A percentile compares a stretch with the other conserved stretches of the same genome.
Conservation (phyloP, 2,113 vertebrate species). For the Malurus cyaneus region DNA sequence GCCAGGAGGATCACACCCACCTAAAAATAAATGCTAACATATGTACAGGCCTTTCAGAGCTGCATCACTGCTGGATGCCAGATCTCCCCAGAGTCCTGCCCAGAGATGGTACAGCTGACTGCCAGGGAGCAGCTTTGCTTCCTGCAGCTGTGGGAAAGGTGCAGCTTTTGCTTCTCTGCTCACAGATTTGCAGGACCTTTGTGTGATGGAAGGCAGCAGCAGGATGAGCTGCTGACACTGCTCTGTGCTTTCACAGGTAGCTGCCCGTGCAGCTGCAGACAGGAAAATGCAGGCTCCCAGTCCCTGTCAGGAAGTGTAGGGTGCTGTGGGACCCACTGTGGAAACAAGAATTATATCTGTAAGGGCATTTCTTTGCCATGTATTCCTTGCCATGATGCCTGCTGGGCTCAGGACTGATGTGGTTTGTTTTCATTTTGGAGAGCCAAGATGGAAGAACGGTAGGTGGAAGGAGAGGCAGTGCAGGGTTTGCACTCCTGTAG, state of each 20-base stretch:
- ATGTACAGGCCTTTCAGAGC: neutral
- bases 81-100: neutral
- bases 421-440: constrained; percentile 9
- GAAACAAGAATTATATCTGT: neutral
- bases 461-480: neutral
- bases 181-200: neutral
- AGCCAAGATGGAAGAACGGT: neutral
- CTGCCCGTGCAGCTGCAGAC: neutral
- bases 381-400: neutral
- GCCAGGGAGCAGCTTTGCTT: neutral
- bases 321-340: neutral
- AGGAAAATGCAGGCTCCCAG: neutral
- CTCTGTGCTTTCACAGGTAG: neutral
- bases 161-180: neutral
- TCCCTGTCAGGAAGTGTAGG: neutral
- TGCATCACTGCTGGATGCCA: constrained; percentile 1
- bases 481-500: neutral
- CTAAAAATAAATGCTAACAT: constrained; percentile 19
- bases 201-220: neutral
- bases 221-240: neutral
- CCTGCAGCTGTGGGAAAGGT: neutral
- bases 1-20: neutral
- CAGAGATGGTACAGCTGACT: neutral
- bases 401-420: constrained; percentile 10
- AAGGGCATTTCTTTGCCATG: neutral